A percentile compares a stretch with the other conserved stretches of the same genome.
These are phyloP conservation scores for Phataginus tetradactyla DNA, from an alignment of 2,797 vertebrate genomes.

Conservation along the genomic window DNA sequence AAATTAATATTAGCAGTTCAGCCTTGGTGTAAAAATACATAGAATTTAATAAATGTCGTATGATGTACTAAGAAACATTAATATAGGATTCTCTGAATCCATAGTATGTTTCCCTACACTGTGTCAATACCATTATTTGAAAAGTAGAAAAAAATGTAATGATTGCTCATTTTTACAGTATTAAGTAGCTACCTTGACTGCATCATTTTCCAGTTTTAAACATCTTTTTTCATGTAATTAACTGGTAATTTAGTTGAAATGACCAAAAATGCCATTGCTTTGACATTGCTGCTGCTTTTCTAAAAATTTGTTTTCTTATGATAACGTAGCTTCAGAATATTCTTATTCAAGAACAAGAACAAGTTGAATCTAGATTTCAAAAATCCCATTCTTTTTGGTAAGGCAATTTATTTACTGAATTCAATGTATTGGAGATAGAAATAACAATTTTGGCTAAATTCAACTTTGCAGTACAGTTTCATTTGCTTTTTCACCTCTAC, in stretches of 20 bases:
- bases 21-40: background rate
- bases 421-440: background rate
- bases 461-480: background rate
- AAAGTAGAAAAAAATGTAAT: constrained; percentile 1
- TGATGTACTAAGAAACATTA: background rate
- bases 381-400: constrained; percentile 26
- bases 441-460: constrained; percentile 9
- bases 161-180: constrained; percentile 22
- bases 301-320: constrained; percentile 29
- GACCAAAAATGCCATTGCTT: constrained; percentile 10
- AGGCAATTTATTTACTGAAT: constrained; percentile 12
- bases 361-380: constrained; percentile 32
- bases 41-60: constrained; percentile 8
- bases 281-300: constrained; percentile 34
- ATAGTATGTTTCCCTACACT: background rate
- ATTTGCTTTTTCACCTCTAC: background rate
- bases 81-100: background rate
- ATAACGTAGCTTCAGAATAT: constrained; percentile 24
- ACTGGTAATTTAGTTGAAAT: constrained; percentile 52
- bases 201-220: background rate
- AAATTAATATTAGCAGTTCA: constrained; percentile 9
- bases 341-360: background rate
- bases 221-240: background rate
- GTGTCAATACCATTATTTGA: background rate
- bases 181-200: background rate